These are phyloP conservation scores for Slavum lentiscoides DNA, from an alignment of 2,888 invertebrate species.

Conservation along the genomic window DNA sequence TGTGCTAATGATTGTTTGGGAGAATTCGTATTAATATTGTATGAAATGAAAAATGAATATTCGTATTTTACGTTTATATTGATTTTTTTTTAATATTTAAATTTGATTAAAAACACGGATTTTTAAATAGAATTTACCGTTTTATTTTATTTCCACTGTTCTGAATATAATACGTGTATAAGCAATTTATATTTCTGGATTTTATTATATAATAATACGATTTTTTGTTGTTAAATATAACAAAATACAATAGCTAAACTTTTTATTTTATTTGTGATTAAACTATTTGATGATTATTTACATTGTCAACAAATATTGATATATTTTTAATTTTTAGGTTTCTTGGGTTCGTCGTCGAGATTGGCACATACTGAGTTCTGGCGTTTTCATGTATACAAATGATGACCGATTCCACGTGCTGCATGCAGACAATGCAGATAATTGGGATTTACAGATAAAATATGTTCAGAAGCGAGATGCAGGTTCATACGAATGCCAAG, in stretches of 20 bases:
- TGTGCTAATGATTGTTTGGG: not conserved
- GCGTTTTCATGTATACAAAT: conserved; percentile 61
- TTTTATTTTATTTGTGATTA: no score
- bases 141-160: no score
- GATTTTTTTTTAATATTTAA: not conserved
- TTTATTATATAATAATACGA: no score
- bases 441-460: conserved; percentile 62
- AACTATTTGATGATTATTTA: no score
- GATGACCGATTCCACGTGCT: conserved; percentile 61
- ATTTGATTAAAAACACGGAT: not conserved
- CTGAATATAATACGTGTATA: no score
- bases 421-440: conserved; percentile 60
- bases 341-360: conserved; percentile 62
- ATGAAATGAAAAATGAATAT: not conserved
- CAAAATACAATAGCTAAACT: no score
- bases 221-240: no score
- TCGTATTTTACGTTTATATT: no score
- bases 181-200: no score
- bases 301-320: no score
- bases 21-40: not conserved
- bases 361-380: conserved; percentile 62
- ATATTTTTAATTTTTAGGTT: conserved; percentile 58
- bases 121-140: no score
- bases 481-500: conserved; percentile 62
- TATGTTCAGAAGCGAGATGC: conserved; percentile 61